These are phyloP conservation scores for Oncorhynchus keta DNA, from an alignment of 2,113 vertebrate genomes.

Conservation along the genomic window DNA sequence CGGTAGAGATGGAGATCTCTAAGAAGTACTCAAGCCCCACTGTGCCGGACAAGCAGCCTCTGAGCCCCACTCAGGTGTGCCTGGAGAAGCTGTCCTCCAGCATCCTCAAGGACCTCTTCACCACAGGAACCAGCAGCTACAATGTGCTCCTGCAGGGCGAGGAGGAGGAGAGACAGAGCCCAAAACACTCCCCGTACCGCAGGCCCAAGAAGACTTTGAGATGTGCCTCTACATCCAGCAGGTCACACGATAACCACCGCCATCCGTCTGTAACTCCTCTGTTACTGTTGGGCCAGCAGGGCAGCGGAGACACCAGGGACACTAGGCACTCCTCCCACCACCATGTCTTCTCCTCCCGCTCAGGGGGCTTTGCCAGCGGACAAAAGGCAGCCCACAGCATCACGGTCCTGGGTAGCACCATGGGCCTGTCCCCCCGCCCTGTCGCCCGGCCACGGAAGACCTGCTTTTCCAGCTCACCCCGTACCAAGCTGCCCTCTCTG, in stretches of 20 bases:
- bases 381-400: slow-evolving; percentile 61
- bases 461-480: slow-evolving; percentile 36
- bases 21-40: slow-evolving; percentile 68
- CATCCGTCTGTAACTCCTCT: slow-evolving; percentile 15
- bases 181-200: slow-evolving; percentile 49
- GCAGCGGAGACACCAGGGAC: slow-evolving; percentile 43
- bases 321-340: slow-evolving; percentile 44
- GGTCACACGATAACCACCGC: slow-evolving; percentile 39
- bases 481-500: slow-evolving; percentile 65
- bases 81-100: slow-evolving; percentile 69
- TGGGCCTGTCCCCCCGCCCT: slow-evolving; percentile 60
- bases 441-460: slow-evolving; percentile 51
- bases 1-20: slow-evolving; percentile 78
- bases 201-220: slow-evolving; percentile 59
- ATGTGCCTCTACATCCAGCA: slow-evolving; percentile 20
- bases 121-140: slow-evolving; percentile 82
- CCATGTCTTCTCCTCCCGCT: slow-evolving; percentile 19
- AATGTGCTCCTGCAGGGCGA: slow-evolving; percentile 82
- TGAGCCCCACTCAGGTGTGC: slow-evolving; percentile 68
- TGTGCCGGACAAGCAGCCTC: slow-evolving; percentile 43
- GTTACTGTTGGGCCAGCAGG: slow-evolving; percentile 33
- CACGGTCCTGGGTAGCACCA: slow-evolving; percentile 63
- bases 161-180: slow-evolving; percentile 71
- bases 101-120: slow-evolving; percentile 83
- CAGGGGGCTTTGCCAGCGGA: slow-evolving; percentile 36